A percentile compares a stretch with the other conserved stretches of the same genome.
These are phyloP conservation scores for Andrena bucephala DNA, from an alignment of 2,888 invertebrate species.

Conservation along the genomic window DNA sequence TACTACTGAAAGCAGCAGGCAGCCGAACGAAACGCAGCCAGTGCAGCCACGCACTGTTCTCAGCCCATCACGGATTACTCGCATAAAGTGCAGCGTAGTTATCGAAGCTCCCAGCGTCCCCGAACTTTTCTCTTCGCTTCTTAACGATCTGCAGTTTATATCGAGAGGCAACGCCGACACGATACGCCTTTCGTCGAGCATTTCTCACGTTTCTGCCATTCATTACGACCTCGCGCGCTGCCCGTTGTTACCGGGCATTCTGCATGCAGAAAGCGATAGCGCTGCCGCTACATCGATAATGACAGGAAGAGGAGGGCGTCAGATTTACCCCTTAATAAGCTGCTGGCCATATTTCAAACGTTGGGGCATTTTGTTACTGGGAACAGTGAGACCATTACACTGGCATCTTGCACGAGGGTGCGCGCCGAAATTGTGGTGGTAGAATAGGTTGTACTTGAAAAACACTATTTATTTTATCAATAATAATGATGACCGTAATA, in stretches of 20 bases:
- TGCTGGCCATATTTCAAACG: slow-evolving; percentile 63
- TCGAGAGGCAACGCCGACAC: slow-evolving; percentile 15
- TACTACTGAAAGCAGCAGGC: slow-evolving; percentile 30
- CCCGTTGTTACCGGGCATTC: slow-evolving; percentile 28
- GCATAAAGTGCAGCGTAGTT: slow-evolving; percentile 13
- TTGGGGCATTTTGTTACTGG: slow-evolving; percentile 61
- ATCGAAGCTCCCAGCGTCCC: background rate
- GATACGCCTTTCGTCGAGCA: slow-evolving; percentile 20
- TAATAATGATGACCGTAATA: too few relatives aligned
- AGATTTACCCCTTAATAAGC: slow-evolving; percentile 68
- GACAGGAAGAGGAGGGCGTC: slow-evolving; percentile 46
- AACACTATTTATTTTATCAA: too few relatives aligned
- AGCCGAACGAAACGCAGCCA: slow-evolving; percentile 42
- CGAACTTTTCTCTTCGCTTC: slow-evolving; percentile 15
- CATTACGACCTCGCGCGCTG: slow-evolving; percentile 12
- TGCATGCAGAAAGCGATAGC: slow-evolving; percentile 31
- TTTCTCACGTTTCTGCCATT: slow-evolving; percentile 41
- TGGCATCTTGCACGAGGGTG: slow-evolving; percentile 35
- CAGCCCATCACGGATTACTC: slow-evolving; percentile 21
- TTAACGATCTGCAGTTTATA: slow-evolving; percentile 17
- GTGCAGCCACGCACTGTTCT: slow-evolving; percentile 35
- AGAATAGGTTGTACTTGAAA: too few relatives aligned
- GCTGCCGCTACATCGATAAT: slow-evolving; percentile 51
- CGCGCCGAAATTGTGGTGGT: too few relatives aligned
- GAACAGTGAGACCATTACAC: slow-evolving; percentile 56